Evolutionary conservation across 2,113 vertebrate genomes (phyloP).

Genomic region (Brienomyrus longianalis): DNA sequence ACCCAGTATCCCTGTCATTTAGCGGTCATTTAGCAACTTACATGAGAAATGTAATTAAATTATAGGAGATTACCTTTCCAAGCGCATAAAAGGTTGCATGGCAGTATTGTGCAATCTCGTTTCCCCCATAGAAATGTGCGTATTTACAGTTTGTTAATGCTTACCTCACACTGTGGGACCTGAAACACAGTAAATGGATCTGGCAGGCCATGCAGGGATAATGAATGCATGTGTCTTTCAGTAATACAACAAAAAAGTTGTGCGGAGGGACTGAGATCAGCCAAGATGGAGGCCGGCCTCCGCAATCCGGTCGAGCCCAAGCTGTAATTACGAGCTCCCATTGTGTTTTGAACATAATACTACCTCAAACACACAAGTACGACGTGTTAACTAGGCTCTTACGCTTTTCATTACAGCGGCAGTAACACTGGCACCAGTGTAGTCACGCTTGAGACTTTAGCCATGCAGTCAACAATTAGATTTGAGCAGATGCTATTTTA

Average conservation of each 20-base stretch:
- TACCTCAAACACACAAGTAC: not conserved
- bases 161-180: not conserved
- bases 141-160: not conserved
- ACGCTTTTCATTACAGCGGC: not conserved
- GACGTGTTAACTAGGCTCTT: not conserved
- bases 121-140: not conserved
- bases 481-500: not conserved
- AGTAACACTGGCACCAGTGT: not conserved
- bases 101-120: not conserved
- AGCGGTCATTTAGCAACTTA: not conserved
- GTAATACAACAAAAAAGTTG: not conserved
- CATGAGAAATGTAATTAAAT: not conserved
- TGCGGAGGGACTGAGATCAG: not conserved
- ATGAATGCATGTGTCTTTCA: not conserved
- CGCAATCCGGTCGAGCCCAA: not conserved
- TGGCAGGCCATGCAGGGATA: not conserved
- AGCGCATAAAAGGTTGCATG: not conserved
- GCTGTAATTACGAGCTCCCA: not conserved
- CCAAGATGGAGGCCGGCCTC: not conserved
- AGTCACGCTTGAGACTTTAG: not conserved
- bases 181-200: not conserved
- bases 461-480: not conserved
- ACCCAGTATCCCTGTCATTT: not conserved
- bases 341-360: not conserved
- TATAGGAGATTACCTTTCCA: not conserved